Evolutionary conservation across 1,140 invertebrate genomes (phyloP), one percentile per base, ranked within the genome.

Genomic region (Pomacea maculata): DNA sequence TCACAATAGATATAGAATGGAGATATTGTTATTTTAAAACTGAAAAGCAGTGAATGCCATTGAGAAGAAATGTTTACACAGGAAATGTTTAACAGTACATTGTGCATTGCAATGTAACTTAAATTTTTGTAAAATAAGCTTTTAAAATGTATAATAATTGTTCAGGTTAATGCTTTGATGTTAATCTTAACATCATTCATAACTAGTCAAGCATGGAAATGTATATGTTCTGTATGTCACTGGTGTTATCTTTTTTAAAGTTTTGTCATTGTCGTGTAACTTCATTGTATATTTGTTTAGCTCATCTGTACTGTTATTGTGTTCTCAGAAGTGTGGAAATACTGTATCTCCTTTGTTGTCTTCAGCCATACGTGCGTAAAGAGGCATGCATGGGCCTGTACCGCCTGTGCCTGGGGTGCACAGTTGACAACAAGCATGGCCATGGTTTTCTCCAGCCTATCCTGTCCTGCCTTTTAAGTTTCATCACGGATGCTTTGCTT

Each of bases 351-450:
- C 17, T 70, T n/a, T 83, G 14, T 78, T 77, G 29, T 78, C 83
- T 83, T 63, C 81, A 92, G 89, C 95, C 95, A 0, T 93, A 95
- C 75, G 96, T 98, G 0, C 93, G 97, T 52, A 93, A 96, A 79
- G 97, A 98, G 92, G 95, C 96, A 0, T 97, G 96, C 89, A 95
- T 95, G 52, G 96, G 96, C 0, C 92, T 98, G 6, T 97, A 98
- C 89, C 93, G 95, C 76, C 91, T 97, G 65, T 97, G 96, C 89
- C 92, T 97, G 45, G 96, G 96, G 25, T 84, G 83, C 76, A 93
- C 92, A 14, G 87, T 89, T 12, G 94, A 94, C 75, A 93, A 94
- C 45, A 93, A 94, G 67, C 92, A 93, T 73, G 90, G 92, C 68
- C 84, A 85, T 21, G 92, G 90, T n/a, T 92, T 95, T 71, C 93